Conservation (phyloP, 2,888 invertebrate genomes). For the Hanleya hanleyi region DNA sequence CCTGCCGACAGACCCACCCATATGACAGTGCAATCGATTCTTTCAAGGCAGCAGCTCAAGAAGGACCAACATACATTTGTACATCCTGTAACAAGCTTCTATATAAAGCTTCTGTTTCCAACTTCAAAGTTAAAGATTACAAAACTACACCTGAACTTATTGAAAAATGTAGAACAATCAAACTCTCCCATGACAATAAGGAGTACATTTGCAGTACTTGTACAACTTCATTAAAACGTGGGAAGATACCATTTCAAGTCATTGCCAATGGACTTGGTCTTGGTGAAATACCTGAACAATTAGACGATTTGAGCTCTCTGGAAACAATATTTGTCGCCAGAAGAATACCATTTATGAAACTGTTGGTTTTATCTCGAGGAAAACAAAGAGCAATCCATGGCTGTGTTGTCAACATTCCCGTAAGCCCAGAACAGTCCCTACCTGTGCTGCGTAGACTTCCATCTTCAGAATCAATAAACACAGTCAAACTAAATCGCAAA, state of each 20-base stretch:
- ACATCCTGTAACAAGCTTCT: constrained; percentile 20
- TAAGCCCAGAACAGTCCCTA: constrained; percentile 19
- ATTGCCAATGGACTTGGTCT: constrained; percentile 27
- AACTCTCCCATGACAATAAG: constrained; percentile 17
- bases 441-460: constrained; percentile 21
- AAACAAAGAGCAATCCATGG: constrained; percentile 33
- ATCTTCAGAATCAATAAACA: no score
- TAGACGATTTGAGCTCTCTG: constrained; percentile 30
- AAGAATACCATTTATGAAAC: constrained; percentile 39
- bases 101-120: constrained; percentile 3
- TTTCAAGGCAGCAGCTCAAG: no score
- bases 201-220: constrained; percentile 27
- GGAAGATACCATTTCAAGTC: constrained; percentile 26
- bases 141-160: background rate
- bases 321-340: constrained; percentile 35
- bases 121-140: no score
- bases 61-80: constrained; percentile 25
- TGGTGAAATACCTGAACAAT: constrained; percentile 28
- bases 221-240: background rate
- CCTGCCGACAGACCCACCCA: no score
- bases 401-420: constrained; percentile 29
- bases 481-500: no score
- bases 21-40: no score
- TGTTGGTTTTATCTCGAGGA: constrained; percentile 27
- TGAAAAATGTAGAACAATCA: constrained; percentile 13